Evolutionary conservation across 2,888 invertebrate species (phyloP), one percentile per base, ranked within the genome.

Genomic region (Troides helena): DNA sequence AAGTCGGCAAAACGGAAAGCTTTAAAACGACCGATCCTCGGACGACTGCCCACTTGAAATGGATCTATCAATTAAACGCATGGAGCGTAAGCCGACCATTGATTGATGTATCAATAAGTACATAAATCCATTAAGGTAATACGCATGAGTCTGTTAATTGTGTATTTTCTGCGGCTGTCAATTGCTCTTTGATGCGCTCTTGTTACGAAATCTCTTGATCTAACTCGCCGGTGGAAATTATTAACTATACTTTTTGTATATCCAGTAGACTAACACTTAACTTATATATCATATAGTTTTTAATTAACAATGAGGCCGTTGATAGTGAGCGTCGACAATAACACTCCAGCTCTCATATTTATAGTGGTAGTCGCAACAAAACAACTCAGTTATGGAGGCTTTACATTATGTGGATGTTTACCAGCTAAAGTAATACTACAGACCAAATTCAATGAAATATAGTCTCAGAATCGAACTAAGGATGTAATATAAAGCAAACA

Each of bases 71-170:
- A 89, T 88, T 88, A 89, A 87, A 72, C 76, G 77, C 76, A 77
- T 75, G 76, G 79, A 77, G 78, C 82, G 79, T 81, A 80, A 83
- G 82, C 80, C 80, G 82, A 79, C 84, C 85, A 84, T 84, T 90
- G 91, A 91, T 91, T 90, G 91, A 92, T 90, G 86, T 86, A 85
- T 90, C 90, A 91, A 90, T 91, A 90, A 87, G 88, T 88, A 87
- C 86, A 88, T 89, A 89, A 89, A 90, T 90, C 91, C 88, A 91
- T 91, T 90, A 90, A 87, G 84, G 81, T 82, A 84, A 85, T 88
- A 86, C 88, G 84, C 81, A 80, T 84, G 80, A 78, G 81, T 72
- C 80, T 83, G 89, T 89, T 90, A 88, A 90, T 90, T 89, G 88
- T 89, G 84, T 80, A 80, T 87, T 86, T 85, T 87, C 89, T 88